A percentile compares a stretch with the other conserved stretches of the same genome.
Conservation (phyloP, 2,888 invertebrate species). For the Lycophotia porphyrea region DNA sequence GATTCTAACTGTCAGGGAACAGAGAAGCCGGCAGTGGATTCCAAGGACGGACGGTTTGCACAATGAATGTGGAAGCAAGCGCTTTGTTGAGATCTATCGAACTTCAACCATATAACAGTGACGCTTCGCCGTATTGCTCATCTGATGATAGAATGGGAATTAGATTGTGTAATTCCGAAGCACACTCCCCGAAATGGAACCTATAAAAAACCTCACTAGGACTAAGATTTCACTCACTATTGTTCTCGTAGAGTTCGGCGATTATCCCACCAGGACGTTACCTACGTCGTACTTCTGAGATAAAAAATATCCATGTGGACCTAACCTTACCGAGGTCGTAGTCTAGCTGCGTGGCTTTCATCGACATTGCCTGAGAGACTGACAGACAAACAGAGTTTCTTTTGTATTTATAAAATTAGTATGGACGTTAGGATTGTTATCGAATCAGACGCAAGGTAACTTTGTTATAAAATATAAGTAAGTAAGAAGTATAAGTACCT, state of each 20-base stretch:
- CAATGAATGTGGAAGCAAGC: no score
- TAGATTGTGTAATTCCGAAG: no score
- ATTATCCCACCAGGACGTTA: background rate
- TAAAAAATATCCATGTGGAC: background rate
- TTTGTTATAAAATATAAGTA: no score
- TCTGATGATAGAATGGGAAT: no score
- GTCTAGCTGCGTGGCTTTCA: background rate
- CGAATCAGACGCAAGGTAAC: constrained; percentile 47
- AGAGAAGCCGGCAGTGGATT: no score
- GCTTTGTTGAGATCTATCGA: no score
- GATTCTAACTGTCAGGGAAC: no score
- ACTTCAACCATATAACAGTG: no score
- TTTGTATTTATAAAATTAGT: background rate
- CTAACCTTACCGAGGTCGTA: background rate
- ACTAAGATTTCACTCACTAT: background rate
- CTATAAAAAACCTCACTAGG: no score
- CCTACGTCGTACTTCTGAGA: background rate
- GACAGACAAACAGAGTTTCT: background rate
- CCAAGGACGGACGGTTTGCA: no score
- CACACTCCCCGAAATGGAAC: no score
- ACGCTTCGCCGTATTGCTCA: no score
- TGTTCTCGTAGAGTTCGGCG: background rate
- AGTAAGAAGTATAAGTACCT: constrained; percentile 24
- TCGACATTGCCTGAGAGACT: background rate
- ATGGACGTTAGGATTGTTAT: constrained; percentile 49